These are phyloP conservation scores for Agrochola lychnidis DNA, from an alignment of 2,888 invertebrate species.

Conservation along the genomic window DNA sequence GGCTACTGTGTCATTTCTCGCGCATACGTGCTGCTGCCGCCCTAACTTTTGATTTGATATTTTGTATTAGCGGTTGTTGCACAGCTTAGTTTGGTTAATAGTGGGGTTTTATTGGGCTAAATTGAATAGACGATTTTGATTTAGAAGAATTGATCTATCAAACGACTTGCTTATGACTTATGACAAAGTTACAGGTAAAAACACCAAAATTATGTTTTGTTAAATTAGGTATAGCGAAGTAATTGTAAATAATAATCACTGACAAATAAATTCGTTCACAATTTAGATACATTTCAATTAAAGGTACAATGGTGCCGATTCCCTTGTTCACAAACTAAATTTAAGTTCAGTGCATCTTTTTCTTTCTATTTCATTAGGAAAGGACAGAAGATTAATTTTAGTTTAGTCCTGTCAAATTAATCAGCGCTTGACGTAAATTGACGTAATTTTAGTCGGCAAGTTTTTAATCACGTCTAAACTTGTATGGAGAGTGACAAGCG, in stretches of 20 bases:
- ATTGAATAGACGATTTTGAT: background rate
- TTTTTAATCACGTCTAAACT: no score
- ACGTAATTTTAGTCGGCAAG: no score
- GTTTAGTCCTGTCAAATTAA: no score
- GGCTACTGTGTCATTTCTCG: slow-evolving; percentile 77
- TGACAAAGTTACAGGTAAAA: background rate
- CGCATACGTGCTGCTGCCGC: slow-evolving; percentile 69
- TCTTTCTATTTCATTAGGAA: no score
- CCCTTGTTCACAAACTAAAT: no score
- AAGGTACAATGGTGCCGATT: no score
- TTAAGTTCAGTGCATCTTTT: no score
- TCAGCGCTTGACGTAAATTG: no score
- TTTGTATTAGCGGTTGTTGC: slow-evolving; percentile 51
- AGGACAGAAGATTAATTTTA: no score
- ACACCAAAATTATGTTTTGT: background rate
- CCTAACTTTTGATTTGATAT: slow-evolving; percentile 57
- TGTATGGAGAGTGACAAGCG: no score
- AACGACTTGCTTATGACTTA: no score
- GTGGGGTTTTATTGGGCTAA: background rate
- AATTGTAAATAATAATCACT: background rate
- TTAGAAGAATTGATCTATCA: background rate
- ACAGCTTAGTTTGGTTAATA: slow-evolving; percentile 11
- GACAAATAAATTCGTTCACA: background rate
- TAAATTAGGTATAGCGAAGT: background rate
- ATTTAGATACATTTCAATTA: no score